Base-by-base conservation (phyloP, 1,140 invertebrate genomes). In the Sweltsa coloradensis region DNA sequence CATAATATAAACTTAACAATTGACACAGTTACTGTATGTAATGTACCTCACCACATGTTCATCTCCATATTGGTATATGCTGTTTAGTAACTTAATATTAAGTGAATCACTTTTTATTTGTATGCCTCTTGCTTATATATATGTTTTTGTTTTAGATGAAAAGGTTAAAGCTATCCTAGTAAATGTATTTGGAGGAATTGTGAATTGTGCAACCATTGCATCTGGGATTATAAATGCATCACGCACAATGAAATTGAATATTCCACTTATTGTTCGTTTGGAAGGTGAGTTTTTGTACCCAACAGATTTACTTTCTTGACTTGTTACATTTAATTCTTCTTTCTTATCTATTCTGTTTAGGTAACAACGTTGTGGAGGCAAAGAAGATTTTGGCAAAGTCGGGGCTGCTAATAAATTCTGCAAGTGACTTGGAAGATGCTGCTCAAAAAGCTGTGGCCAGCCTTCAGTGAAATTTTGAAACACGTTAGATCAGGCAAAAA, bases 151-250 rank as follows among this genome's bases (percentile, higher is more conserved):
- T 53, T 56, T 55, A 59, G 86, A 91, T 71, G 73, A 79, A n/a
- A 88, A 85, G 63, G 94, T 98, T 0, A 92, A 95, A 69, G 83
- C 86, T 3, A 88, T 99, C 55, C 75, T 99, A 44, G 92, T 99
- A 0, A 99, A 99, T 69, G 92, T 99, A 3, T 99, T 99, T 73
- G 96, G 92, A 50, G 96, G 96, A 53, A 99, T 99, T 62, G 94
- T 99, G 0, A 97, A 99, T 67, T 99, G 96, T 74, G 89, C 82
- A 2, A 97, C 84, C 4, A 89, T 99, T 62, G 95, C 96, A 2
- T 89, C 84, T 58, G 96, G 96, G 39, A 89, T 99, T 54, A 82
- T 97, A 2, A 76, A 82, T 48, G 95, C 95, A 19, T 85, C 82
- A 53, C 81, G 81, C 62, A 79, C 77, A 48, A 79, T 90, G 36